A percentile compares a stretch with the other conserved stretches of the same genome.
Conservation (phyloP, 2,113 vertebrate species). For the Agelaius tricolor region DNA sequence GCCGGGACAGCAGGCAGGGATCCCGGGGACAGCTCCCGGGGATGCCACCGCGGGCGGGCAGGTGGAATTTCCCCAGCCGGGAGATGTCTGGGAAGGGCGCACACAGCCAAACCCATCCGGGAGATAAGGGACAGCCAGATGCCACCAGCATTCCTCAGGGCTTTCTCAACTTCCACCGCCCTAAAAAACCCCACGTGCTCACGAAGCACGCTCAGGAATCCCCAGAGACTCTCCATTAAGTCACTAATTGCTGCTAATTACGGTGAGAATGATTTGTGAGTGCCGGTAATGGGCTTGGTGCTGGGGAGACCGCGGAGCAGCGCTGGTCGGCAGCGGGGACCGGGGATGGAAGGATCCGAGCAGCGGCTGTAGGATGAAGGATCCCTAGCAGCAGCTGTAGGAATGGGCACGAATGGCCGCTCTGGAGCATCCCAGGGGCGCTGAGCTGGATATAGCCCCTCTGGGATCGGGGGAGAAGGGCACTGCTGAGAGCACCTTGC, state of each 20-base stretch:
- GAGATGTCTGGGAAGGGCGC: background rate
- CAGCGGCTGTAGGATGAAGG: background rate
- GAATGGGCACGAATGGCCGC: rapidly evolving
- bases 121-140: background rate
- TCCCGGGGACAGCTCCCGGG: background rate
- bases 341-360: background rate
- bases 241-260: slow-evolving; percentile 54
- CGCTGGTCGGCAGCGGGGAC: background rate
- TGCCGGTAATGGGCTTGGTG: background rate
- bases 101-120: background rate
- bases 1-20: background rate
- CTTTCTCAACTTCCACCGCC: slow-evolving; percentile 48
- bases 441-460: rapidly evolving
- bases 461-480: no score
- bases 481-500: rapidly evolving
- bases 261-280: slow-evolving; percentile 21
- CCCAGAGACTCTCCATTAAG: slow-evolving; percentile 41
- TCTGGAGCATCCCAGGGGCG: rapidly evolving
- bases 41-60: background rate
- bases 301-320: background rate
- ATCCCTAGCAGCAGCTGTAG: background rate
- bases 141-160: slow-evolving; percentile 21
- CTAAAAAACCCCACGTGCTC: background rate
- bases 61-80: background rate
- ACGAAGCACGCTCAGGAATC: background rate